Percentiles rank a stretch among this genome's conserved stretches.
These are phyloP conservation scores for Sinodicranocentrus sp. DNA, from an alignment of 2,888 invertebrate species.

Conservation along the genomic window DNA sequence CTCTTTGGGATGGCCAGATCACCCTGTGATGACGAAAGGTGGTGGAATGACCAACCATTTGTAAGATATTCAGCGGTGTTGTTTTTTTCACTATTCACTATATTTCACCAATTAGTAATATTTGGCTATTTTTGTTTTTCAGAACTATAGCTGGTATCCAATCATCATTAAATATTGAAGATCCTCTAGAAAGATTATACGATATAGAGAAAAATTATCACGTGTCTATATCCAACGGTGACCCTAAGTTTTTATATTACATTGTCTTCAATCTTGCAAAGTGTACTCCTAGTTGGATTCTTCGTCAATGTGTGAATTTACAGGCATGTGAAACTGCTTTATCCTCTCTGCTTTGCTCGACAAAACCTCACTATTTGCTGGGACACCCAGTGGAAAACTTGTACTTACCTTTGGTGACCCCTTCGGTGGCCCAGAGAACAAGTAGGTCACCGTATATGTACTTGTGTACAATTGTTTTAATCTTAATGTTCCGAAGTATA, in stretches of 20 bases:
- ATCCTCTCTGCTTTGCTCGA: constrained; percentile 7
- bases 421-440: neutral
- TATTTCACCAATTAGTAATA: neutral
- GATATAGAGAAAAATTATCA: constrained; percentile 19
- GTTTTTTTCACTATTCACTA: too few species aligned
- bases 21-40: constrained; percentile 32
- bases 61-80: too few species aligned
- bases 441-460: neutral
- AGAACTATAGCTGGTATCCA: neutral
- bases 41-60: constrained; percentile 54
- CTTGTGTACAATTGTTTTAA: neutral
- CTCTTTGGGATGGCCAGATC: constrained; percentile 41
- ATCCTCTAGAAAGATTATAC: constrained; percentile 23
- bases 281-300: neutral
- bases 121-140: too few species aligned
- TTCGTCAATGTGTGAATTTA: neutral
- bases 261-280: neutral
- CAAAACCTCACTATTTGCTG: constrained; percentile 21
- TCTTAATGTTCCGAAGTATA: too few species aligned
- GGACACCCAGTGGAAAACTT: constrained; percentile 16
- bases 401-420: constrained; percentile 13
- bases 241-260: neutral
- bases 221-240: neutral
- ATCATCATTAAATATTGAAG: neutral
- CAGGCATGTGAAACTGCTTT: constrained; percentile 1